Evolutionary conservation across 1,140 invertebrate species (phyloP), one percentile per base, ranked within the genome.

Genomic region (Lordiphosa stackelbergi): DNA sequence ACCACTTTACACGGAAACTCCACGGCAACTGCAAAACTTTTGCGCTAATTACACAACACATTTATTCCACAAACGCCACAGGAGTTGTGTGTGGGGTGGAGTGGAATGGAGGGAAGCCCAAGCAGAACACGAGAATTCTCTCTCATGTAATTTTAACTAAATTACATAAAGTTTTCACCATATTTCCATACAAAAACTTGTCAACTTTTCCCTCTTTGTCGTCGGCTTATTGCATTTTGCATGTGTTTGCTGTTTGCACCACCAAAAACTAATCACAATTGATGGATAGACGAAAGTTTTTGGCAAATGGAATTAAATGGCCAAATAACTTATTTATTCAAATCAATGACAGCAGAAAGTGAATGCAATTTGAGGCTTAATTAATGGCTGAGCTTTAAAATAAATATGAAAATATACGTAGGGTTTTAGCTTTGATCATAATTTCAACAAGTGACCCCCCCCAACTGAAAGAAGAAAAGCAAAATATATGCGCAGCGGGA

Each of bases 41-140:
- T 53, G 28, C 53, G 55, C 62, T 77, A 75, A 75, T 75, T 75
- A 71, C 63, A 49, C 56, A 68, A 55, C 58, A 53, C 55, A 53
- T 77, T 71, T 54, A 41, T 49, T 19, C 37, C 36, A 45, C 16
- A 47, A 22, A 28, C 6, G 13, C 46, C 54, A 38, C 1, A 28
- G 6, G 40, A 38, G 38, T 8, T n/a, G 37, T 40, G 7, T 19
- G 7, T 8, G 12, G 37, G 38, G 7, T 19, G 7, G 16, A 38
- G 31, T 2, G n/a, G n/a, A 19, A 43, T 36, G 22, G 22, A 24
- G 22, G 22, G 22, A 4, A 5, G 5, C 10, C 2, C 45, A 10
- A 11, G 31, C 34, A 10, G 31, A n/a, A 3, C 7, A 5, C 28
- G 31, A 7, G 16, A 22, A 19, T 38, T 11, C 3, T 28, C 40